These are phyloP conservation scores for Rhizomys pruinosus DNA, from an alignment of 2,113 vertebrate genomes.

Conservation along the genomic window DNA sequence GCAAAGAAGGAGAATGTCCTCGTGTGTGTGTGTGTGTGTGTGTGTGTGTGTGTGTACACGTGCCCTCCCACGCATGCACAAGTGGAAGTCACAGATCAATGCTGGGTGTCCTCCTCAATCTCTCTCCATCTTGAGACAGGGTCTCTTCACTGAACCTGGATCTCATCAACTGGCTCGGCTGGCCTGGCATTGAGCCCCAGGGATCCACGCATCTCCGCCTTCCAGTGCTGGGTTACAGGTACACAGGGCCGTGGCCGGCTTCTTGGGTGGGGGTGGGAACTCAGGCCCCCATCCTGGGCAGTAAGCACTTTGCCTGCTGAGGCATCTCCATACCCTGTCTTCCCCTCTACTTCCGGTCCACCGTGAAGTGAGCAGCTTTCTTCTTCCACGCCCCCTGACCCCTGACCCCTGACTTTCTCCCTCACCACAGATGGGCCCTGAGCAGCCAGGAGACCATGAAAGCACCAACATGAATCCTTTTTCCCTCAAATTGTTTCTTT, in stretches of 20 bases:
- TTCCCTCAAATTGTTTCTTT: neutral
- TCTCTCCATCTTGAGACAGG: neutral
- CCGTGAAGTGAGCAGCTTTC: neutral
- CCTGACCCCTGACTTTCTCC: neutral
- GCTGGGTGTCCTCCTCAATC: neutral
- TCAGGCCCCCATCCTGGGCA: neutral
- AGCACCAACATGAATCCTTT: neutral
- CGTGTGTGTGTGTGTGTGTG: neutral
- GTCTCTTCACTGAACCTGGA: neutral
- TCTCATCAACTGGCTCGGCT: neutral
- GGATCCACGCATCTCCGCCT: neutral
- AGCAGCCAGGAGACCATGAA: neutral
- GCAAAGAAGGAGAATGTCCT: neutral
- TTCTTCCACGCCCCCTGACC: neutral
- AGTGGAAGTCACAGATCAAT: neutral
- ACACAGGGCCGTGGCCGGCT: neutral
- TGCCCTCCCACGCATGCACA: too few species aligned
- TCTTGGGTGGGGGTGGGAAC: neutral
- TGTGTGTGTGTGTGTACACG: neutral
- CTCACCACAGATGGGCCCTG: neutral
- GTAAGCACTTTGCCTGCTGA: neutral
- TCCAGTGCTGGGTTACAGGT: neutral
- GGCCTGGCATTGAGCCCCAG: neutral
- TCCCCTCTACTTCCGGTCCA: neutral
- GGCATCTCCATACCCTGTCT: neutral